Conservation (phyloP, 1,140 invertebrate genomes). For the Bactericera cockerelli region DNA sequence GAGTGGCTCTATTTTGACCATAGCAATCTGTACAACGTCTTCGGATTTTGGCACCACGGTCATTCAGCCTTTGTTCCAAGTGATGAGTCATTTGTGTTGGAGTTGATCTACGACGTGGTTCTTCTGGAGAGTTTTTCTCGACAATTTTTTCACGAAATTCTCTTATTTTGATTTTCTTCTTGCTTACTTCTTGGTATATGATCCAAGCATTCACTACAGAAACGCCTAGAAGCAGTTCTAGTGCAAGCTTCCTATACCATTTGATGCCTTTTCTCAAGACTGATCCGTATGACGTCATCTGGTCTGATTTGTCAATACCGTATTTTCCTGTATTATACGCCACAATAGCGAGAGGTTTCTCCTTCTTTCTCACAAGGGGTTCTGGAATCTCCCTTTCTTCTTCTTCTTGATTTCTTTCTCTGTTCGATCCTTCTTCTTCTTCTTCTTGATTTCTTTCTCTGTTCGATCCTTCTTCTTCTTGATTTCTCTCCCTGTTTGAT, state of each 20-base stretch:
- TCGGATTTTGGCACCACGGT: no score
- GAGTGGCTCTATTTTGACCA: no score
- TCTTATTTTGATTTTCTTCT: slow-evolving; percentile 14
- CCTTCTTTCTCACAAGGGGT: no score
- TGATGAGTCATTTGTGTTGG: no score
- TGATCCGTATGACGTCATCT: slow-evolving; percentile 27
- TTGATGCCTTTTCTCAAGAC: slow-evolving; percentile 25
- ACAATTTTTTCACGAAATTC: slow-evolving; percentile 15
- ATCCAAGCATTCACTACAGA: slow-evolving; percentile 23
- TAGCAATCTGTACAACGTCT: no score
- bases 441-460: no score
- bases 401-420: no score
- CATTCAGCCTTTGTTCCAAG: no score
- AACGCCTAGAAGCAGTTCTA: slow-evolving; percentile 25
- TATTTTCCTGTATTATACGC: slow-evolving; percentile 23
- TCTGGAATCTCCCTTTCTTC: no score
- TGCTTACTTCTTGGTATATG: slow-evolving; percentile 16
- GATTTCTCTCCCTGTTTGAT: no score
- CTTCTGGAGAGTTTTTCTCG: background rate
- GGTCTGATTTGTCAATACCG: slow-evolving; percentile 21
- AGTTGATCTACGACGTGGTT: background rate
- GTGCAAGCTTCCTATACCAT: slow-evolving; percentile 27
- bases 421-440: no score
- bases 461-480: no score
- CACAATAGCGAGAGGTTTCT: slow-evolving; percentile 20